Conservation (phyloP, 2,888 invertebrate genomes). For the Stenodema calcarata region DNA sequence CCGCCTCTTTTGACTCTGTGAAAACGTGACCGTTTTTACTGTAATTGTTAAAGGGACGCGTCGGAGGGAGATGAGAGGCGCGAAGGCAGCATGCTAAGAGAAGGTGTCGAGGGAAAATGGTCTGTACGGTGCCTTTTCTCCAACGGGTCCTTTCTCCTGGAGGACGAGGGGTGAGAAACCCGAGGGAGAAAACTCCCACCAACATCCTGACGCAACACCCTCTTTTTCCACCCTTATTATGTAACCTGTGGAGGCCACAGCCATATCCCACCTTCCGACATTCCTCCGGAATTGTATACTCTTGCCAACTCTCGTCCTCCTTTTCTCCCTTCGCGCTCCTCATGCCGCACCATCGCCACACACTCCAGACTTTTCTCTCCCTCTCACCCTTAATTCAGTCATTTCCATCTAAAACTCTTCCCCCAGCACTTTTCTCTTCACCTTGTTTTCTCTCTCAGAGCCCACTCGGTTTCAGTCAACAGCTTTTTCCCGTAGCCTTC, state of each 20-base stretch:
- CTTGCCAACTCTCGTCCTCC: background rate
- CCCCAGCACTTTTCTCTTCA: background rate
- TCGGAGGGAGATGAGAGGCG: background rate
- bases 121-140: background rate
- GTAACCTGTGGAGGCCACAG: background rate
- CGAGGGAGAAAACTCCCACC: background rate
- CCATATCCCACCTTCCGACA: background rate
- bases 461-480: background rate
- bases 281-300: background rate
- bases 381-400: background rate
- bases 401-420: background rate
- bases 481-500: background rate
- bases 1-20: background rate
- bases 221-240: background rate
- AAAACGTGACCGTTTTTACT: conserved; percentile 27
- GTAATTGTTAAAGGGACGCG: background rate
- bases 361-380: background rate
- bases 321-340: background rate
- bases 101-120: background rate
- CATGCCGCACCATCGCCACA: too few species aligned
- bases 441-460: background rate
- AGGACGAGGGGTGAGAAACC: background rate
- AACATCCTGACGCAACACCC: background rate
- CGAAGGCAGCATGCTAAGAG: background rate
- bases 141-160: background rate